phyloP scores from a whole-genome alignment of 2,113 vertebrate genomes.

The Bos indicus region DNA sequence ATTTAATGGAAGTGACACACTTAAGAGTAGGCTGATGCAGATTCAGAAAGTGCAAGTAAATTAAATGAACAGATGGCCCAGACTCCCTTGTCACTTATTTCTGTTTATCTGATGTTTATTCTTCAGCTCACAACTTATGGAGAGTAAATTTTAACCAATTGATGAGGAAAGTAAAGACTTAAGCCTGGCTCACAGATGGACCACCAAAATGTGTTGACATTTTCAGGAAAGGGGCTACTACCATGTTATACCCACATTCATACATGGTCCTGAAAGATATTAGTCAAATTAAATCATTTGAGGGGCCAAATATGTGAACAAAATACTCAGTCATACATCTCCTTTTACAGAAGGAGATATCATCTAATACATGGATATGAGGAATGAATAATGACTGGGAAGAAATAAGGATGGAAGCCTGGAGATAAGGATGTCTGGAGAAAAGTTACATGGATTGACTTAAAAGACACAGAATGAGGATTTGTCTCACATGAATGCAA shows the following conservation, averaged over 20 bases:
- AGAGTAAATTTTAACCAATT: slow-evolving; percentile 38
- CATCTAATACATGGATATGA: not conserved
- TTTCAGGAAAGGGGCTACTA: not conserved
- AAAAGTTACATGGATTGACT: not conserved
- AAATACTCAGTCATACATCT: not conserved
- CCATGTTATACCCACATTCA: not conserved
- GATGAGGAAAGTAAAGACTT: not conserved
- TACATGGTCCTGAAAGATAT: not conserved
- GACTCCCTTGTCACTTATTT: slow-evolving; percentile 52
- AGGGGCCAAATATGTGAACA: not conserved
- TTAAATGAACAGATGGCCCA: slow-evolving; percentile 57
- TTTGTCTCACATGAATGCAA: not conserved
- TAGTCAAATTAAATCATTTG: not conserved
- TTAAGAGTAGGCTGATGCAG: slow-evolving; percentile 49
- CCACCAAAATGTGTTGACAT: not conserved
- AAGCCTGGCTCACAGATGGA: not conserved
- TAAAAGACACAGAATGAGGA: not conserved
- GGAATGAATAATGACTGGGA: not conserved
- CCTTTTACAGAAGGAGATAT: not conserved
- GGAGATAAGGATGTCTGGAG: not conserved
- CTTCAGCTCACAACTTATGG: slow-evolving; percentile 45
- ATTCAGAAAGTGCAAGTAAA: slow-evolving; percentile 52
- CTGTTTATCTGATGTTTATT: slow-evolving; percentile 53
- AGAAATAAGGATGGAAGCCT: not conserved
- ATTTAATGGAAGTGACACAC: slow-evolving; percentile 47